Conservation (phyloP, 2,888 invertebrate genomes). For the Orgyia antiqua region DNA sequence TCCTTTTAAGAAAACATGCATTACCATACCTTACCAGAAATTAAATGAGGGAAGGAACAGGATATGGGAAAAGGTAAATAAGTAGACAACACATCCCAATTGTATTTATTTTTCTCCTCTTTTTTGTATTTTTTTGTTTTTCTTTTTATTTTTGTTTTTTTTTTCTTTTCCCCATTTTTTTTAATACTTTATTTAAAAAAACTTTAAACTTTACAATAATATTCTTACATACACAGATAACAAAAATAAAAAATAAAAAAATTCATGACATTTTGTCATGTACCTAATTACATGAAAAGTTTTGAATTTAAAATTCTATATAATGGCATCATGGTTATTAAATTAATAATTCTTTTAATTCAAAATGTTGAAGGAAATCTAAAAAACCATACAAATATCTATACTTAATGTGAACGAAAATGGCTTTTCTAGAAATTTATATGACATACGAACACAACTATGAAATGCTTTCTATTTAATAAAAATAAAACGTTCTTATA, state of each 20-base stretch:
- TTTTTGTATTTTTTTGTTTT: constrained; percentile 11
- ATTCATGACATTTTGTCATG: too few relatives aligned
- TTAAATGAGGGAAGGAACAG: constrained; percentile 20
- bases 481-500: too few relatives aligned
- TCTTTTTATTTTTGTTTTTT: constrained; percentile 16
- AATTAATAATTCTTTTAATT: constrained; percentile 20
- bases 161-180: constrained; percentile 13
- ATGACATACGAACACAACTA: too few relatives aligned
- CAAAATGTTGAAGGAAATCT: constrained; percentile 33
- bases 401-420: constrained; percentile 14
- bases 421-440: too few relatives aligned
- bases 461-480: too few relatives aligned
- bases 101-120: constrained; percentile 30
- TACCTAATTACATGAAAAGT: too few relatives aligned
- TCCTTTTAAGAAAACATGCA: constrained; percentile 29
- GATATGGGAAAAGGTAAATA: constrained; percentile 42
- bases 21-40: constrained; percentile 1
- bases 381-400: constrained; percentile 35
- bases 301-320: constrained; percentile 20
- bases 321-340: constrained; percentile 66
- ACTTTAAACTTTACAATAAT: constrained; percentile 16
- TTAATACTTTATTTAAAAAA: constrained; percentile 12
- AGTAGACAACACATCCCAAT: constrained; percentile 35
- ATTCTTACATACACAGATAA: constrained; percentile 18
- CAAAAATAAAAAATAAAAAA: constrained; percentile 9